Conservation (phyloP, 2,113 vertebrate genomes). For the Orycteropus afer region DNA sequence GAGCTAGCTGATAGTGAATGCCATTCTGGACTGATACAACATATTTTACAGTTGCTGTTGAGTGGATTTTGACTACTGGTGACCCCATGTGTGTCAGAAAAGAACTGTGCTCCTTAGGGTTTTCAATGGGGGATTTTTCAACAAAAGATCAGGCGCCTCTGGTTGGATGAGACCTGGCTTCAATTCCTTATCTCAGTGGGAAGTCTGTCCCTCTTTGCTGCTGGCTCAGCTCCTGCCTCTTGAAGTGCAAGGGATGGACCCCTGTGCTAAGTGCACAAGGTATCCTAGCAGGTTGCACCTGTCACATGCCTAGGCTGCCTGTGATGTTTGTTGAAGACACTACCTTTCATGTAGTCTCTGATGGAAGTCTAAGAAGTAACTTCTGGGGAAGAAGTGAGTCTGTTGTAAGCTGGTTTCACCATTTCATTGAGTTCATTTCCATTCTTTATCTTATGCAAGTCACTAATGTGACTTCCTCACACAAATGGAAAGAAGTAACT, state of each 20-base stretch:
- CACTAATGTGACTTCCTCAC: constrained; percentile 44
- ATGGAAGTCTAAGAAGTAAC: constrained; percentile 13
- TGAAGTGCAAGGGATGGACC: neutral
- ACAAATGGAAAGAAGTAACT: constrained; percentile 46
- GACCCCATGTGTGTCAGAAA: neutral
- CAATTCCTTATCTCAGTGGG: neutral
- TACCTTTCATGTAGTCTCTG: neutral
- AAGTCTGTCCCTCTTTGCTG: neutral
- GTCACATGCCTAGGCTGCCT: neutral
- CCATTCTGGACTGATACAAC: neutral
- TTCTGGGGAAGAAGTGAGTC: constrained; percentile 12
- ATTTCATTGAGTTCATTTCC: constrained; percentile 57
- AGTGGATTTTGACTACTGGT: neutral
- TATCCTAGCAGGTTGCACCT: neutral
- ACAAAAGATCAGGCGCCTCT: neutral
- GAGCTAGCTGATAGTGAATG: constrained; percentile 15
- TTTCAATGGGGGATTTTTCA: neutral
- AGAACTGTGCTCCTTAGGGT: neutral
- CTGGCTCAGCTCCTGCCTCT: neutral
- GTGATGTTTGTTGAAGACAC: neutral
- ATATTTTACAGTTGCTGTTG: neutral
- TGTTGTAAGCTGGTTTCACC: constrained; percentile 58
- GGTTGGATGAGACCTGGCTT: neutral
- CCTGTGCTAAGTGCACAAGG: neutral
- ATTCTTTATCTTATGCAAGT: constrained; percentile 40